A percentile compares a stretch with the other conserved stretches of the same genome.
Evolutionary conservation across 2,888 invertebrate genomes (phyloP).

Genomic region (Ichneumoninae sp.): DNA sequence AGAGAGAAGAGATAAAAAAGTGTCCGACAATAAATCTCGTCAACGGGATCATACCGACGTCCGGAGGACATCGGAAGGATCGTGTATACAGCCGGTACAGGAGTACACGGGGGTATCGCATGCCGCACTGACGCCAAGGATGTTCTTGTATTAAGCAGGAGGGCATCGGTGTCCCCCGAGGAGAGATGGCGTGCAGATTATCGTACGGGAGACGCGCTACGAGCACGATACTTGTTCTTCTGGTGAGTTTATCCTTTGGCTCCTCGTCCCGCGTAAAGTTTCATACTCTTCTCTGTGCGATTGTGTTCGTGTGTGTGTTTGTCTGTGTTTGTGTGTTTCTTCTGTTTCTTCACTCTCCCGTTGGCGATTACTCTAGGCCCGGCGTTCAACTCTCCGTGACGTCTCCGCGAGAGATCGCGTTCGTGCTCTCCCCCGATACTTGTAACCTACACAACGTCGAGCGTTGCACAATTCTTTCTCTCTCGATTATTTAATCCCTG

Average conservation of each 20-base stretch:
- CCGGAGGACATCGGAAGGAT: slow-evolving; percentile 12
- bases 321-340: slow-evolving; percentile 13
- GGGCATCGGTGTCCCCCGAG: slow-evolving; percentile 68
- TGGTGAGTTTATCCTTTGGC: slow-evolving; percentile 79
- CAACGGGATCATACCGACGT: slow-evolving; percentile 11
- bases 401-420: slow-evolving; percentile 59
- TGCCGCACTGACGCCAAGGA: slow-evolving; percentile 59
- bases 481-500: slow-evolving; percentile 63
- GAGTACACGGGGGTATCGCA: slow-evolving; percentile 30
- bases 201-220: slow-evolving; percentile 79
- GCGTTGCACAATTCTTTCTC: slow-evolving; percentile 60
- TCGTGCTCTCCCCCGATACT: slow-evolving; percentile 13
- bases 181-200: slow-evolving; percentile 82
- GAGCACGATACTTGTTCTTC: slow-evolving; percentile 81
- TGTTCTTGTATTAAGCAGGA: slow-evolving; percentile 65
- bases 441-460: slow-evolving; percentile 25
- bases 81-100: slow-evolving; percentile 27
- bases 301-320: slow-evolving; percentile 15
- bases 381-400: slow-evolving; percentile 64
- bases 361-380: slow-evolving; percentile 54
- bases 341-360: slow-evolving; percentile 7
- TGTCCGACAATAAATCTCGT: slow-evolving; percentile 21
- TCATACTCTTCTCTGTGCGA: background rate
- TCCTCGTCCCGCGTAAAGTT: slow-evolving; percentile 48
- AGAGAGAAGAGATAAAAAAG: slow-evolving; percentile 2